These are phyloP conservation scores for Chaetodon trifascialis DNA, from an alignment of 2,113 vertebrate species.

Conservation along the genomic window DNA sequence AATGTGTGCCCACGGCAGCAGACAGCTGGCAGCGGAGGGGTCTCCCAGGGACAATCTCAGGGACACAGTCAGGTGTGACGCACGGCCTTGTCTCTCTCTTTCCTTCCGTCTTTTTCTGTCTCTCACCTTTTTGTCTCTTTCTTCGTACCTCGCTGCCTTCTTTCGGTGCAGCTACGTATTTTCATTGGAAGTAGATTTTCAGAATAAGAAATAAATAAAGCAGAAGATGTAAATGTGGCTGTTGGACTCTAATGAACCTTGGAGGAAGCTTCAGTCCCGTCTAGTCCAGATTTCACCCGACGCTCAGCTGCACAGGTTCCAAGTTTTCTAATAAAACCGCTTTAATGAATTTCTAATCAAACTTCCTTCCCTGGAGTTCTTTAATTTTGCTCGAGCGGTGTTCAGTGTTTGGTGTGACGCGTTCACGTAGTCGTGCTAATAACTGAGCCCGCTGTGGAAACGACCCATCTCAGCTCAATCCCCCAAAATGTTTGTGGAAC, in stretches of 20 bases:
- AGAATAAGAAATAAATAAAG: not conserved
- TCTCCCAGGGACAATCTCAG: conserved; percentile 11
- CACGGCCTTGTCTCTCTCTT: not conserved
- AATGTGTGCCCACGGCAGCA: conserved; percentile 4
- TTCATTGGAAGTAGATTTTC: not conserved
- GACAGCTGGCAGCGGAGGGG: conserved; percentile 16
- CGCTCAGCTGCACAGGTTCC: conserved; percentile 24
- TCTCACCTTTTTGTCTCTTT: not conserved
- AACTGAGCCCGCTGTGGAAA: conserved; percentile 37
- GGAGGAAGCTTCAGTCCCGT: not conserved
- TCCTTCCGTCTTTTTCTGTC: not conserved
- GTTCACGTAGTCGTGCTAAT: conserved; percentile 36
- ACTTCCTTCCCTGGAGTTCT: conserved; percentile 33
- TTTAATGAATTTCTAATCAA: conserved; percentile 59
- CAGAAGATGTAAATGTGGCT: not conserved
- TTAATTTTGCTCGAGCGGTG: not conserved
- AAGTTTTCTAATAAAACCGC: conserved; percentile 44
- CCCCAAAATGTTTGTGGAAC: conserved; percentile 12
- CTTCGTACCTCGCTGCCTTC: not conserved
- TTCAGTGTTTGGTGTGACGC: conserved; percentile 5
- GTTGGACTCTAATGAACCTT: not conserved
- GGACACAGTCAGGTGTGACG: conserved; percentile 18
- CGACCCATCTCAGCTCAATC: conserved; percentile 32
- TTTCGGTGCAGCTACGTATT: not conserved
- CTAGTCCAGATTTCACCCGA: not conserved